phyloP scores from a whole-genome alignment of 1,140 invertebrate species.

The Gonatopus flavifemur region DNA sequence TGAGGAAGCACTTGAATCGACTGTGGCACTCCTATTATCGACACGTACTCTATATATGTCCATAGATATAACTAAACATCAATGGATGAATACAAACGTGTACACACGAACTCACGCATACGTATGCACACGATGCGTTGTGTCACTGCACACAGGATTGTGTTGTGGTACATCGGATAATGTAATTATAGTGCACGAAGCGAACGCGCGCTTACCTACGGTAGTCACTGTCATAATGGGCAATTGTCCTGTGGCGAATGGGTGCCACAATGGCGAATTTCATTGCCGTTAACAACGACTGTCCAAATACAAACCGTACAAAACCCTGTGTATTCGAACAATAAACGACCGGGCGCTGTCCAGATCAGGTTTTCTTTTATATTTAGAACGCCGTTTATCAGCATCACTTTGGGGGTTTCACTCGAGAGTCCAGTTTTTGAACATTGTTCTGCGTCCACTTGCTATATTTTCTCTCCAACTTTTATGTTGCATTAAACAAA shows the following conservation, averaged over 20 bases:
- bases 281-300: conserved; percentile 52
- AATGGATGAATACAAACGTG: too few relatives aligned
- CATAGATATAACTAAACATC: too few relatives aligned
- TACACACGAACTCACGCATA: too few relatives aligned
- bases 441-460: too few relatives aligned
- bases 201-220: too few relatives aligned
- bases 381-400: conserved; percentile 39
- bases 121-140: too few relatives aligned
- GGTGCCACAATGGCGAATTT: conserved; percentile 48
- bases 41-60: too few relatives aligned
- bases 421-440: conserved; percentile 32
- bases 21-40: too few relatives aligned
- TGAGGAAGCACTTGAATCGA: too few relatives aligned
- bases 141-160: too few relatives aligned
- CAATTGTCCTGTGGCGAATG: conserved; percentile 47
- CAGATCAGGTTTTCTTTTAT: conserved; percentile 50
- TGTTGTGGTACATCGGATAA: conserved; percentile 29
- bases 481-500: too few relatives aligned
- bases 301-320: conserved; percentile 49
- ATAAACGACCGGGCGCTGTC: conserved; percentile 35
- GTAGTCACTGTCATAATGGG: conserved; percentile 48
- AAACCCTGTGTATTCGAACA: conserved; percentile 41
- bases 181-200: conserved; percentile 48
- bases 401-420: conserved; percentile 31
- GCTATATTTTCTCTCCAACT: too few relatives aligned